Percentiles rank a stretch among this genome's conserved stretches.
phyloP scores from a whole-genome alignment of 2,113 vertebrate species.

The Pholis gunnellus region DNA sequence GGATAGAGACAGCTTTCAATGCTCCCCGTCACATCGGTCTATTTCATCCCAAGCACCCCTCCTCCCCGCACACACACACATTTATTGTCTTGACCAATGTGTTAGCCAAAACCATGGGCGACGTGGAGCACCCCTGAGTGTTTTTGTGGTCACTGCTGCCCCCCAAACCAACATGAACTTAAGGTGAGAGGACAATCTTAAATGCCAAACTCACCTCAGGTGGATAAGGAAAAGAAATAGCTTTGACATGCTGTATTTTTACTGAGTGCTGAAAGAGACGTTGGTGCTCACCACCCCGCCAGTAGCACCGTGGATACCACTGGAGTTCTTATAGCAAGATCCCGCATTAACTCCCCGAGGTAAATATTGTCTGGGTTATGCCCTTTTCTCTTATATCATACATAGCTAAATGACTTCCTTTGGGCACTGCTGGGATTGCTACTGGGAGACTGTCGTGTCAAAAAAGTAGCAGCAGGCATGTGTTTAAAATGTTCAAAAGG shows the following conservation, averaged over 20 bases:
- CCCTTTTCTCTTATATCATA: conserved; percentile 59
- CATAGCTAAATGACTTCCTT: conserved; percentile 60
- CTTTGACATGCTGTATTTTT: conserved; percentile 41
- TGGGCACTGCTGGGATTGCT: conserved; percentile 41
- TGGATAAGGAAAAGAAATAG: conserved; percentile 10
- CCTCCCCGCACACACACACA: not conserved
- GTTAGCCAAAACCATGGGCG: not conserved
- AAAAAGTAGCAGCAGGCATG: conserved; percentile 47
- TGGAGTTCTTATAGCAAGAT: conserved; percentile 31
- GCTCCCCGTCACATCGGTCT: conserved; percentile 17
- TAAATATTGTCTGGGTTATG: conserved; percentile 54
- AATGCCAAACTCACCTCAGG: conserved; percentile 25
- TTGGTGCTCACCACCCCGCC: not conserved
- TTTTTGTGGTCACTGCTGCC: conserved; percentile 31
- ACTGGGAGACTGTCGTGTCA: conserved; percentile 49
- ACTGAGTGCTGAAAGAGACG: conserved; percentile 47
- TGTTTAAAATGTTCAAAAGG: conserved; percentile 46
- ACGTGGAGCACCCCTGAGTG: conserved; percentile 17
- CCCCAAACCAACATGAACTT: conserved; percentile 28
- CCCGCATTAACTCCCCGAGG: conserved; percentile 33
- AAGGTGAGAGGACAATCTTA: conserved; percentile 42
- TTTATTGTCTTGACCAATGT: conserved; percentile 1
- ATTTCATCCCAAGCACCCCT: conserved; percentile 14
- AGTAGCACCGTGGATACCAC: conserved; percentile 7
- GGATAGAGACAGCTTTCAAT: conserved; percentile 46